Conservation (phyloP, 2,797 vertebrate species). For the Mionectes olivaceus region DNA sequence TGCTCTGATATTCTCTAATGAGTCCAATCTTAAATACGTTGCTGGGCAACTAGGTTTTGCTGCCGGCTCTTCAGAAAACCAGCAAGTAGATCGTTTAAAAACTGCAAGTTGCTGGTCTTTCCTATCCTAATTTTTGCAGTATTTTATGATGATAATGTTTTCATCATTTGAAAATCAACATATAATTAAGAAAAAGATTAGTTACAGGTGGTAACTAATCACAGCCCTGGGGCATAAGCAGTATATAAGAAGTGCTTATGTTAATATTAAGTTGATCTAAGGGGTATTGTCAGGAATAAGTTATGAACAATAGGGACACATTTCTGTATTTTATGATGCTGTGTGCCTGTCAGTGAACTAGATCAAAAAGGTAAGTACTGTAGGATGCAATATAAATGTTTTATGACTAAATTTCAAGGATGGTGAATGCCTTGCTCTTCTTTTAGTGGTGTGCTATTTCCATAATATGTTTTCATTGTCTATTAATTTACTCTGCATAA, state of each 20-base stretch:
- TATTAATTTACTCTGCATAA: neutral
- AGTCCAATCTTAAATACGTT: constrained; percentile 18
- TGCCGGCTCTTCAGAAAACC: neutral
- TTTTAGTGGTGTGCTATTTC: neutral
- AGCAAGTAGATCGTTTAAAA: constrained; percentile 10
- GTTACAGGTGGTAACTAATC: neutral
- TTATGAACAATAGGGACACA: neutral
- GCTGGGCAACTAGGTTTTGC: constrained; percentile 40
- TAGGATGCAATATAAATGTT: neutral
- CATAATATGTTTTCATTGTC: neutral
- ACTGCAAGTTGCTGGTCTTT: neutral
- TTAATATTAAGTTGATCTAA: neutral
- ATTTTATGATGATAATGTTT: neutral
- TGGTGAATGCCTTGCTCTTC: neutral
- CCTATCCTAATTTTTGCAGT: neutral
- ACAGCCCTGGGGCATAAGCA: neutral
- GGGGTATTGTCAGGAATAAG: neutral
- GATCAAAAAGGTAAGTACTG: neutral
- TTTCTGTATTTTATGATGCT: neutral
- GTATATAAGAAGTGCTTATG: neutral
- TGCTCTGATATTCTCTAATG: constrained; percentile 20
- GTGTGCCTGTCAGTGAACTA: neutral
- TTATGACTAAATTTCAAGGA: neutral
- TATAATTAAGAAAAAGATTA: neutral
- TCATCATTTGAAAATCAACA: neutral